phyloP scores from a whole-genome alignment of 1,140 invertebrate species.

The Heliconius eleuchia region DNA sequence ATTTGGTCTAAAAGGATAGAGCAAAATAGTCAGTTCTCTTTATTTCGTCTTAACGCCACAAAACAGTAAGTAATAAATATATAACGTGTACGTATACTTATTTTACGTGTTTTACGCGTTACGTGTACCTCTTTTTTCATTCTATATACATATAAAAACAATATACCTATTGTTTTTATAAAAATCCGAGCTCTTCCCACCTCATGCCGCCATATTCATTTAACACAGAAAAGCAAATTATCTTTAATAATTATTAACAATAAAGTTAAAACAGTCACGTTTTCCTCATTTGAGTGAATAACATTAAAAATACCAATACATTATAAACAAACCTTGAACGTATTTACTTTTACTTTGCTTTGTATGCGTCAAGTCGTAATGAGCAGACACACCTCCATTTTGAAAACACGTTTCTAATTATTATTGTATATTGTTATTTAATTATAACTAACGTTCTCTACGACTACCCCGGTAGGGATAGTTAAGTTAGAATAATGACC shows the following conservation, averaged over 20 bases:
- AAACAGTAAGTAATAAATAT: too few relatives aligned
- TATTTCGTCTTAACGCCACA: too few relatives aligned
- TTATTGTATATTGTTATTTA: not conserved
- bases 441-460: not conserved
- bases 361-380: conserved; percentile 48
- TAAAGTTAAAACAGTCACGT: not conserved
- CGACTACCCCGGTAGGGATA: too few relatives aligned
- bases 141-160: too few relatives aligned
- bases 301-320: conserved; percentile 18
- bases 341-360: conserved; percentile 37
- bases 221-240: too few relatives aligned
- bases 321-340: conserved; percentile 35
- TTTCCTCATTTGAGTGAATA: conserved; percentile 11
- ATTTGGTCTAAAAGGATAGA: too few relatives aligned
- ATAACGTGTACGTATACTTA: too few relatives aligned
- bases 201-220: not conserved
- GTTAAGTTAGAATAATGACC: not conserved
- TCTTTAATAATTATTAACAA: not conserved
- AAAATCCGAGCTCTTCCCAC: not conserved
- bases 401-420: conserved; percentile 37
- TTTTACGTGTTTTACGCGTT: too few relatives aligned
- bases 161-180: too few relatives aligned
- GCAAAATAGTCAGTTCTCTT: too few relatives aligned
- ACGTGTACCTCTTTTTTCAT: too few relatives aligned
- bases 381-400: conserved; percentile 50